These are phyloP conservation scores for Notothenia coriiceps DNA, from an alignment of 2,113 vertebrate genomes.

Conservation along the genomic window DNA sequence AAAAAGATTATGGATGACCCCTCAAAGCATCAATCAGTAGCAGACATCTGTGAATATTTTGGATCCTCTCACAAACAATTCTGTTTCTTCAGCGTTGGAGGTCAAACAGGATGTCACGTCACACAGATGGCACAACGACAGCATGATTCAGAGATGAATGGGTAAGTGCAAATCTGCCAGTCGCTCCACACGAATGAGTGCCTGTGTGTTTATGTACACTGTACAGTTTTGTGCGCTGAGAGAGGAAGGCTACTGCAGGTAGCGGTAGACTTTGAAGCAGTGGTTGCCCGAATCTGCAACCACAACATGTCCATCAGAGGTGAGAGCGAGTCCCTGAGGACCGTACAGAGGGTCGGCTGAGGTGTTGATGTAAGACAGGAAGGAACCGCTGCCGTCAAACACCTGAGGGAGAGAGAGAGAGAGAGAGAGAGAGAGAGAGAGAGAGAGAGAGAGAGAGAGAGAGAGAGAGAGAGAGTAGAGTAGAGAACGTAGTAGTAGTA, in stretches of 20 bases:
- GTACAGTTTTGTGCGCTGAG: conserved; percentile 26
- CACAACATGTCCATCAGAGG: conserved; percentile 95
- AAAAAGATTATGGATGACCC: conserved; percentile 27
- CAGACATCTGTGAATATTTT: conserved; percentile 7
- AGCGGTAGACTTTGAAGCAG: conserved; percentile 98
- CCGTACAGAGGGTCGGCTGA: conserved; percentile 97
- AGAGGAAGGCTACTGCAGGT: conserved; percentile 87
- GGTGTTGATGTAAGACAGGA: conserved; percentile 98
- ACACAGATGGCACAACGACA: conserved; percentile 58
- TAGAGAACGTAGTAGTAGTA: too few species aligned
- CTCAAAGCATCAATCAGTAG: conserved; percentile 41
- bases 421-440: not conserved
- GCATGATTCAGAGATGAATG: conserved; percentile 29
- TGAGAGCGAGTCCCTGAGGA: conserved; percentile 96
- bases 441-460: not conserved
- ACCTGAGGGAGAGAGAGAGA: conserved; percentile 84
- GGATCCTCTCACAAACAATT: conserved; percentile 12
- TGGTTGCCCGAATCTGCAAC: conserved; percentile 99
- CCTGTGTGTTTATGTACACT: not conserved
- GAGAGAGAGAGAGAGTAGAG: conserved; percentile 16
- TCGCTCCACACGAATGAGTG: not conserved
- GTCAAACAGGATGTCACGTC: conserved; percentile 17
- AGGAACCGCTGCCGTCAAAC: conserved; percentile 97
- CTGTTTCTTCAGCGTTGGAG: conserved; percentile 2
- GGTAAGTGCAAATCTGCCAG: conserved; percentile 43